These are phyloP conservation scores for Synergus umbraculus DNA, from an alignment of 2,888 invertebrate species.

Conservation along the genomic window DNA sequence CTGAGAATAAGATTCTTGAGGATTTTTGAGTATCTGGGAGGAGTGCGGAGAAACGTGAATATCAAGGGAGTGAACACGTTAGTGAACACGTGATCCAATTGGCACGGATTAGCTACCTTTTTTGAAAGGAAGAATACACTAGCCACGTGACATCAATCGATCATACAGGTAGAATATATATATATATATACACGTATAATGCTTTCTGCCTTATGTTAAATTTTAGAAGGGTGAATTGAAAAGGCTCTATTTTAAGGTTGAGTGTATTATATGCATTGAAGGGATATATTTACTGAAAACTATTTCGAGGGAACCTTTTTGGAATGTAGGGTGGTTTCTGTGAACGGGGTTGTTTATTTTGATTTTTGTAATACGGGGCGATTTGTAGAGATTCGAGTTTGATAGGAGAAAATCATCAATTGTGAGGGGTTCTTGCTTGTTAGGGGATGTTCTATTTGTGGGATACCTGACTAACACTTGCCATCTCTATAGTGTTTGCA, in stretches of 20 bases:
- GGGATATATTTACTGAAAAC: not conserved
- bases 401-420: not conserved
- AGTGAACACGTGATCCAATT: slow-evolving; percentile 30
- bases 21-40: not conserved
- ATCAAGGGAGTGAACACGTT: slow-evolving; percentile 1
- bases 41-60: not conserved
- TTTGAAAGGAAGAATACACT: slow-evolving; percentile 10
- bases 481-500: not conserved
- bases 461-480: not conserved
- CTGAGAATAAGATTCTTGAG: not conserved
- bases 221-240: not conserved
- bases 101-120: slow-evolving; percentile 29
- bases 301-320: not conserved
- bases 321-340: not conserved
- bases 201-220: not conserved
- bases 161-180: slow-evolving; percentile 13
- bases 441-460: not conserved
- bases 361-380: not conserved
- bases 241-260: not conserved
- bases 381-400: not conserved
- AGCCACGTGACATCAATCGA: slow-evolving; percentile 7
- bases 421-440: not conserved
- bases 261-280: not conserved
- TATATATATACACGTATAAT: not conserved
- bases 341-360: not conserved